Evolutionary conservation across 2,113 vertebrate genomes (phyloP), one percentile per base, ranked within the genome.

Genomic region (Fulica atra): DNA sequence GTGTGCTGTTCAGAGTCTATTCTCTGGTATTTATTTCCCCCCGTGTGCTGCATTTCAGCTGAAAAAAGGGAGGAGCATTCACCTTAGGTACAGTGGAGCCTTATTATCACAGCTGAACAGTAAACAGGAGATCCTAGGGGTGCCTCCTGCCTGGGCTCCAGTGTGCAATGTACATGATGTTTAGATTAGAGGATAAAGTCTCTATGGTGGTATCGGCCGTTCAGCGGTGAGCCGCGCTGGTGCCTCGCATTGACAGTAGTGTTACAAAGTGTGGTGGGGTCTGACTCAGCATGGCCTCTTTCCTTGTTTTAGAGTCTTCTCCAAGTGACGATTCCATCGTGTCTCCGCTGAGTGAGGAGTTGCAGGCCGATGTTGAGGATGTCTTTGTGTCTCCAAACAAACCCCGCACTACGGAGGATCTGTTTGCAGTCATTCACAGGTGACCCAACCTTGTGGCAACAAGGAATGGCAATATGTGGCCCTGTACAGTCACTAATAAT

Each of bases 361-460:
- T 94, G 85, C 99, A 98, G 97, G 95, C 98, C 93, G 99, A 99
- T 44, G 97, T 98, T 38, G 99, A 99, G 90, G 98, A 99, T 51
- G 98, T 98, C 93, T 98, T 99, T 88, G 98, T 99, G 79, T 99
- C 99, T 89, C 99, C 99, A 88, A 99, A 99, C 96, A 99, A 99
- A 98, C 98, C 98, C 86, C 99, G 99, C 91, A 99, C 99, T 91
- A 99, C 99, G 2, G 99, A 99, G 96, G 99, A 99, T 95, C 98
- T 99, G 82, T 99, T 99, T 97, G 99, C 99, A 80, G 99, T 99
- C 98, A 99, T 99, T 98, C 99, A 99, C 98, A 99, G 99, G 99
- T 99, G 94, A 98, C 97, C 42, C 54, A 89, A 31, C 48, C 25
- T 80, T 82, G 71, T 1, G 2, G 44, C 71, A 86, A 63, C 1